Conservation (phyloP, 2,888 invertebrate species). For the Eucriotettix oculatus region DNA sequence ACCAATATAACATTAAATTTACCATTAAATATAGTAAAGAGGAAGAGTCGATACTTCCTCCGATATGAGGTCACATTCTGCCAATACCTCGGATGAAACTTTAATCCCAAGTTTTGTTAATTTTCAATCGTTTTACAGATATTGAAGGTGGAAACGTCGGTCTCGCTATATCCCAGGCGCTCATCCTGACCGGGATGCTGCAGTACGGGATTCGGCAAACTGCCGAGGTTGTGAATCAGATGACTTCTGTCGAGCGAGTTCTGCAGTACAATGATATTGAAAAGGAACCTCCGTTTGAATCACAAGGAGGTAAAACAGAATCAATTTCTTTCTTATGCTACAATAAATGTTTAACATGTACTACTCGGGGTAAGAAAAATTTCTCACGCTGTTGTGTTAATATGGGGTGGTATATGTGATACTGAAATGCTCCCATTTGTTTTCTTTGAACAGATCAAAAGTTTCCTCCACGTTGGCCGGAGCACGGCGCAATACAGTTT, state of each 20-base stretch:
- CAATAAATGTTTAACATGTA: too few species aligned
- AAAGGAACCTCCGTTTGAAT: conserved; percentile 43
- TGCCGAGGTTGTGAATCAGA: conserved; percentile 59
- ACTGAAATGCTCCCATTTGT: not conserved
- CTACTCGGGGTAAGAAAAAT: too few species aligned
- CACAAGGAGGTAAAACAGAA: too few species aligned
- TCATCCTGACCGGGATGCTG: conserved; percentile 62
- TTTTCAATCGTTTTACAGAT: conserved; percentile 10
- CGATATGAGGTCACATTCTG: too few species aligned
- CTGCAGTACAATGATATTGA: conserved; percentile 60
- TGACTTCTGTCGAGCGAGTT: conserved; percentile 69
- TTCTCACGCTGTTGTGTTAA: too few species aligned
- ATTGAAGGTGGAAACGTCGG: conserved; percentile 51
- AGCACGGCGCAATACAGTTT: conserved; percentile 43
- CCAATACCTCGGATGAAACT: too few species aligned
- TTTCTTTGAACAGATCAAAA: conserved; percentile 1
- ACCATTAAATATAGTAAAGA: too few species aligned
- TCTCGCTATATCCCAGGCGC: conserved; percentile 51
- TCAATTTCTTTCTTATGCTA: too few species aligned
- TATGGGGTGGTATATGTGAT: not conserved
- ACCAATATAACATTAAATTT: too few species aligned
- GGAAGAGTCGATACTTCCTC: too few species aligned
- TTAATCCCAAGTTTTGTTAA: too few species aligned
- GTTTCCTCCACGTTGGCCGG: conserved; percentile 42
- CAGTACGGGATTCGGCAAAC: conserved; percentile 66